Evolutionary conservation across 1,140 invertebrate genomes (phyloP), one percentile per base, ranked within the genome.

Genomic region (Andricus grossulariae): DNA sequence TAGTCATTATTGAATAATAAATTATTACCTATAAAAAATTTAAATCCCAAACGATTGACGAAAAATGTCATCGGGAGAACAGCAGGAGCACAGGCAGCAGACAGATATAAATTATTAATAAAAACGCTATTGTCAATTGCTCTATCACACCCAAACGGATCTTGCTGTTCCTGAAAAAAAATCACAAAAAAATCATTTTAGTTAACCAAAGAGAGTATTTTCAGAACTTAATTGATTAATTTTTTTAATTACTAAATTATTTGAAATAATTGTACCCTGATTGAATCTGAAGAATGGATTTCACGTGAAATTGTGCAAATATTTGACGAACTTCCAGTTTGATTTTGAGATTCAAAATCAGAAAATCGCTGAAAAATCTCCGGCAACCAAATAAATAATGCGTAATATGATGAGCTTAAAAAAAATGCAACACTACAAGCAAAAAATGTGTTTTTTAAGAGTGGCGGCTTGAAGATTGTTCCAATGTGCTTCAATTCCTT

Each of bases 361-460:
- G 93, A 92, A 84, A 94, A 93, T 52, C 94, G 85, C 85, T 94
- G 93, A 84, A 94, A 94, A 49, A 95, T 88, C 82, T 94, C 94
- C 50, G 94, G 94, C 86, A 94, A 93, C 94, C 94, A 95, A 86
- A 95, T 92, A 90, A 94, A 94, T 19, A 95, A 85, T 0, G 94
- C 94, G 85, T 94, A 94, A 85, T 94, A 94, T 84, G 87, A 89
- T 18, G 84, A 72, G 66, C 82, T 78, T 50, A 80, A 18, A 70
- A 77, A 74, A 18, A 72, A 81, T 55, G 75, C 77, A 3, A 81
- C 19, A 45, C 71, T 45, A 57, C 21, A 66, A 1, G 60, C 60
- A 2, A 39, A 39, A n/a, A 66, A 32, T 45, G 60, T 66, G 6
- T 66, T 66, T 39, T 39, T 66, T 7, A 66, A 32, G 13, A 66